Conservation (phyloP, 2,113 vertebrate species). For the Vireo altiloquus region DNA sequence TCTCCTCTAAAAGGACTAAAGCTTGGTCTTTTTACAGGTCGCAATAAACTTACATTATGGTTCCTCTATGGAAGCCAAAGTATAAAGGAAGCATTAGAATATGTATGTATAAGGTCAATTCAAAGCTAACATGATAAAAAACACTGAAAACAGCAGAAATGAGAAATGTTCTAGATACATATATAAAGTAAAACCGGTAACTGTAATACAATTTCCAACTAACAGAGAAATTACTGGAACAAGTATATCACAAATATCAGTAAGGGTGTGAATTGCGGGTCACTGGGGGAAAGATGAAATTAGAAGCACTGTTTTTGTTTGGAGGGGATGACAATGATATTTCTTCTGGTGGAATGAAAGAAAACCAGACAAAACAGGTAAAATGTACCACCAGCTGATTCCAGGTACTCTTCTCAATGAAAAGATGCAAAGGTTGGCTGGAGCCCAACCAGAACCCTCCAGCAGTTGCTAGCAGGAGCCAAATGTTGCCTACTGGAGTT, state of each 20-base stretch:
- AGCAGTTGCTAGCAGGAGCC: not conserved
- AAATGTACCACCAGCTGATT: not conserved
- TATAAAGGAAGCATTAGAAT: not conserved
- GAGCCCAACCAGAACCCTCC: not conserved
- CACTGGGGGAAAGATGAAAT: not conserved
- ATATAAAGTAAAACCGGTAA: not conserved
- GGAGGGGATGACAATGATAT: not conserved
- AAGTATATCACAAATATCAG: not conserved
- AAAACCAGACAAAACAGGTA: not conserved
- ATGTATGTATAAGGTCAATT: not conserved
- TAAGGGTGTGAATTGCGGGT: not conserved
- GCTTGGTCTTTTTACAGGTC: not conserved
- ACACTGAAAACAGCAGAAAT: not conserved
- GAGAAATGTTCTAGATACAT: not conserved
- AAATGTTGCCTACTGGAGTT: not conserved
- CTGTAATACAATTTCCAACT: not conserved
- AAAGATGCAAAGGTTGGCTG: not conserved
- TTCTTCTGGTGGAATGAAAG: not conserved
- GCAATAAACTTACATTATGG: not conserved
- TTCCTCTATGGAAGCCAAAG: not conserved
- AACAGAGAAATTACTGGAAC: not conserved
- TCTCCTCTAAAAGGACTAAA: not conserved
- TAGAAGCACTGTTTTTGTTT: not conserved
- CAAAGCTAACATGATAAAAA: not conserved
- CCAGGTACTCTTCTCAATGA: not conserved